Evolutionary conservation across 2,888 invertebrate genomes (phyloP).

Genomic region (Hypomecis atomaria): DNA sequence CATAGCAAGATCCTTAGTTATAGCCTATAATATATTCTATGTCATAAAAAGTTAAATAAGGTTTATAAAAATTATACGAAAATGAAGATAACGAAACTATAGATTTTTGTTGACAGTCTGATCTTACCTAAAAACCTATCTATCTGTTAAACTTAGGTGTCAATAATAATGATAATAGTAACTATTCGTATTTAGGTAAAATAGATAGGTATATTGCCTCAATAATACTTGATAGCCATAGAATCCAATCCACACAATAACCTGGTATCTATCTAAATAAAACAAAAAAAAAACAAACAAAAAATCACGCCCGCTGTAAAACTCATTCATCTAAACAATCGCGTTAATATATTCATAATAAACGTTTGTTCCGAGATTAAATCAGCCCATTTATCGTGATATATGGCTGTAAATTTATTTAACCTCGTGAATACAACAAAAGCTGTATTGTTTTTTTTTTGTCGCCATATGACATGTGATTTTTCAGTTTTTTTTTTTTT

Average conservation of each 20-base stretch:
- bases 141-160: no score
- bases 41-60: no score
- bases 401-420: conserved; percentile 54
- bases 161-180: no score
- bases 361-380: conserved; percentile 51
- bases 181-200: no score
- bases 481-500: conserved; percentile 1
- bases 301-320: conserved; percentile 1
- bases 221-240: background rate
- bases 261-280: background rate
- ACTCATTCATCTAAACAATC: conserved; percentile 31
- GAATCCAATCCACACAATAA: background rate
- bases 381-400: conserved; percentile 57
- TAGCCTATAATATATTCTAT: no score
- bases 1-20: no score
- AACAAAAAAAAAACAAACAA: background rate
- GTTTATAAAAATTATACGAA: no score
- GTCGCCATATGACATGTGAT: conserved; percentile 7
- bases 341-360: conserved; percentile 44
- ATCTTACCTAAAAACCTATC: no score
- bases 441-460: conserved; percentile 41
- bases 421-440: conserved; percentile 44
- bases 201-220: no score
- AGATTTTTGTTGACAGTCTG: no score
- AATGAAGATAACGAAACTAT: no score